Evolutionary conservation across 2,113 vertebrate genomes (phyloP).

Genomic region (Stomatorhinus ivindoensis): DNA sequence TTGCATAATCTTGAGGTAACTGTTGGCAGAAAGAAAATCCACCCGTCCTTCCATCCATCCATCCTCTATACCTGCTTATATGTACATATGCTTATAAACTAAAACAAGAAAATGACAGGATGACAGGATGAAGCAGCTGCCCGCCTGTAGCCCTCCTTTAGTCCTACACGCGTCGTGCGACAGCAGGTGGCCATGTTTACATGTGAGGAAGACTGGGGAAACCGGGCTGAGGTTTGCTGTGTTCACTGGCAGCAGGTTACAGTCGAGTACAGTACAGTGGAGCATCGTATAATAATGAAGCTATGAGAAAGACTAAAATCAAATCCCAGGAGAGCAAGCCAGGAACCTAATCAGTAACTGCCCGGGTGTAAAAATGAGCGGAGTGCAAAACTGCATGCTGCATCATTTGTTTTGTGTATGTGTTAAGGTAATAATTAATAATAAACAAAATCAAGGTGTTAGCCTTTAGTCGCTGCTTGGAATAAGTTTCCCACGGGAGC

Average conservation of each 20-base stretch:
- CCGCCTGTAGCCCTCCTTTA: neutral
- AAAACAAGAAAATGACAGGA: neutral
- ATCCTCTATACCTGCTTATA: neutral
- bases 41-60: neutral
- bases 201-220: neutral
- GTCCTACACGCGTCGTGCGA: neutral
- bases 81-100: neutral
- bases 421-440: neutral
- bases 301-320: neutral
- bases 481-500: neutral
- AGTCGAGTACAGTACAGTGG: neutral
- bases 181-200: neutral
- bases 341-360: neutral
- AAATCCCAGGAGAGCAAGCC: neutral
- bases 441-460: neutral
- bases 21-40: neutral
- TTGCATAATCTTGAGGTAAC: neutral
- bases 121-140: neutral
- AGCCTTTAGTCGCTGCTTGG: neutral
- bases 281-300: neutral
- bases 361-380: neutral
- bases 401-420: neutral
- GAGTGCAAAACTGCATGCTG: neutral
- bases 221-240: neutral
- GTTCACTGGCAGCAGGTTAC: neutral